Evolutionary conservation across 2,888 invertebrate species (phyloP), one percentile per base, ranked within the genome.

Genomic region (Xylophagus ater): DNA sequence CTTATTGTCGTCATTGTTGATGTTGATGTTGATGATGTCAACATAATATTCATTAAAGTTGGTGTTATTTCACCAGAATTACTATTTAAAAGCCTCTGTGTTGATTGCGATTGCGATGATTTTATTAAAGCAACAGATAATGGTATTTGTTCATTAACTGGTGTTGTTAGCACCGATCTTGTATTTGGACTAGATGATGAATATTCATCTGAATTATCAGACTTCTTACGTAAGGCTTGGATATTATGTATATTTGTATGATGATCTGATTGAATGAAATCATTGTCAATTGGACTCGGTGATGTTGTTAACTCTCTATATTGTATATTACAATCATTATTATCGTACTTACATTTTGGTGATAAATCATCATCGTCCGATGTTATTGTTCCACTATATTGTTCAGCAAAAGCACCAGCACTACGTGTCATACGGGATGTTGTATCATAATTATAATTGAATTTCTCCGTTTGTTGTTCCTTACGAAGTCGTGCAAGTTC

Each of bases 131-230:
- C 13, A n/a, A 36, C 15, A 6, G 45, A 25, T 25, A 45, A 28
- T 17, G 49, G 49, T 12, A 43, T 35, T 29, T 39, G 41, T 28
- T 51, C 51, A 44, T 49, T 49, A 5, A 49, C 44, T 37, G 49
- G 49, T 25, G 51, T 48, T 13, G 46, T 47, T 39, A 47, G 41
- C 26, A 47, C 40, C 34, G 50, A 50, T 40, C 47, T 47, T 24
- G 40, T 39, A 38, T 44, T 44, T 26, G 47, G 47, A 47, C 48
- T 49, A 46, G 47, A 46, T 24, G 49, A 46, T 36, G 50, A 50
- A 33, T 44, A 44, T 41, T 47, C 47, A 37, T 49, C 49, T 31
- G 49, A 49, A 39, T 45, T 43, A 30, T 45, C 45, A 36, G 41
- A 41, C 26, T 38, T 44, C 34, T 44, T 41, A 19, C 36, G 41